Conservation (phyloP, 64 coral and sea anemone species). For the Astreopora myriophthalma region DNA sequence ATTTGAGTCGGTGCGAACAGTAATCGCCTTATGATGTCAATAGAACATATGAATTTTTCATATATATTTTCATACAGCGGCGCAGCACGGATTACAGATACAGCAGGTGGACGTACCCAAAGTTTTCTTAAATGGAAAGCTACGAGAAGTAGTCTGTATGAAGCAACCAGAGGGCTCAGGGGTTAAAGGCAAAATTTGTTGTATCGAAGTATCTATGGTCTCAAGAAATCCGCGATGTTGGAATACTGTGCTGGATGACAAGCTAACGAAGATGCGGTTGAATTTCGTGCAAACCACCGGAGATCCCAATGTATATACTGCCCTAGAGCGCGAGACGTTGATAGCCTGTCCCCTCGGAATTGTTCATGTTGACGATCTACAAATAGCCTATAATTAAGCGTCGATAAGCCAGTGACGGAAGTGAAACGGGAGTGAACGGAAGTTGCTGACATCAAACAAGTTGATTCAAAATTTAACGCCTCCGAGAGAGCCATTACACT, state of each 20-base stretch:
- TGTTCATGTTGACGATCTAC: too few species aligned
- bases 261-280: conserved; percentile 33
- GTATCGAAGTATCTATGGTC: conserved; percentile 40
- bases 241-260: conserved; percentile 55
- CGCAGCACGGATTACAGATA: conserved; percentile 50
- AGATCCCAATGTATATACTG: conserved; percentile 61
- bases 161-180: conserved; percentile 16
- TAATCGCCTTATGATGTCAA: too few species aligned
- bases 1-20: conserved; percentile 64
- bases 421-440: too few species aligned
- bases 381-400: too few species aligned
- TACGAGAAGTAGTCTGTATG: background rate
- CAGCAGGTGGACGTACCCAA: conserved; percentile 64
- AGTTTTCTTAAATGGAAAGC: conserved; percentile 75
- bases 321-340: conserved; percentile 28
- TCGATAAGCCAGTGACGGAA: too few species aligned
- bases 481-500: too few species aligned
- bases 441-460: too few species aligned
- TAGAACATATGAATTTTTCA: too few species aligned
- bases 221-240: conserved; percentile 49
- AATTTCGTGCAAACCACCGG: conserved; percentile 29
- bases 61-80: too few species aligned
- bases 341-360: too few species aligned
- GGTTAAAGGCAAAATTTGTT: conserved; percentile 13
- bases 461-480: too few species aligned